These are phyloP conservation scores for Trichomalopsis sarcophagae DNA, from an alignment of 1,140 invertebrate genomes.

Conservation along the genomic window DNA sequence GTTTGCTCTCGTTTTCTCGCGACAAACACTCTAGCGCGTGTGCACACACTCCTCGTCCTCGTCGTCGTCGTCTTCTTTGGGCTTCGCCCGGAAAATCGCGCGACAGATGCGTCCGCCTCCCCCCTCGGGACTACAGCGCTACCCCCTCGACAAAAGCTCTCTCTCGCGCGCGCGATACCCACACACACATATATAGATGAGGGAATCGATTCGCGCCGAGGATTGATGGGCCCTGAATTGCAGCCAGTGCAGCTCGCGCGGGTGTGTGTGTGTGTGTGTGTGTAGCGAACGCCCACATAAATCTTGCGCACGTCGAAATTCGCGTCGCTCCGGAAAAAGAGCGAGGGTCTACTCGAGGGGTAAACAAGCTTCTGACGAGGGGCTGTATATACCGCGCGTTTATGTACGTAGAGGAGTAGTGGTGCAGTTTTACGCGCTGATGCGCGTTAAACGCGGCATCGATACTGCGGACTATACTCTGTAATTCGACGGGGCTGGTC, in stretches of 20 bases:
- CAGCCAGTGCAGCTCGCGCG: background rate
- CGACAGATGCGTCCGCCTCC: constrained; percentile 54
- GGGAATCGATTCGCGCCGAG: constrained; percentile 53
- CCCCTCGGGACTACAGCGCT: constrained; percentile 66
- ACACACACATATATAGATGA: background rate
- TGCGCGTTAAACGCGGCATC: constrained; percentile 10
- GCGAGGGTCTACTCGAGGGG: constrained; percentile 3
- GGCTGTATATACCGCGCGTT: background rate
- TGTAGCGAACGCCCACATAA: constrained; percentile 17
- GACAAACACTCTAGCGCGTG: background rate
- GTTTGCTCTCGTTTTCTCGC: background rate
- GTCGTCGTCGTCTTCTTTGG: constrained; percentile 45
- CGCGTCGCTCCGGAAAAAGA: constrained; percentile 1
- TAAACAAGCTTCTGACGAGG: constrained; percentile 24
- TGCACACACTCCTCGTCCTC: background rate
- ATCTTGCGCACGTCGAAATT: constrained; percentile 28
- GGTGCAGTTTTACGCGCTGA: constrained; percentile 15
- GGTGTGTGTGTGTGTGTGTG: too few relatives aligned
- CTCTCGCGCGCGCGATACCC: constrained; percentile 66
- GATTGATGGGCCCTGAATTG: constrained; percentile 51
- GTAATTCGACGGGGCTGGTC: background rate
- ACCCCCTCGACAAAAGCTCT: constrained; percentile 65
- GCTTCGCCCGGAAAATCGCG: constrained; percentile 54
- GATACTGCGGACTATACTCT: too few relatives aligned
- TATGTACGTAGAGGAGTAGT: background rate